A percentile compares a stretch with the other conserved stretches of the same genome.
phyloP scores from a whole-genome alignment of 1,140 invertebrate species.

The Augochlora pura region DNA sequence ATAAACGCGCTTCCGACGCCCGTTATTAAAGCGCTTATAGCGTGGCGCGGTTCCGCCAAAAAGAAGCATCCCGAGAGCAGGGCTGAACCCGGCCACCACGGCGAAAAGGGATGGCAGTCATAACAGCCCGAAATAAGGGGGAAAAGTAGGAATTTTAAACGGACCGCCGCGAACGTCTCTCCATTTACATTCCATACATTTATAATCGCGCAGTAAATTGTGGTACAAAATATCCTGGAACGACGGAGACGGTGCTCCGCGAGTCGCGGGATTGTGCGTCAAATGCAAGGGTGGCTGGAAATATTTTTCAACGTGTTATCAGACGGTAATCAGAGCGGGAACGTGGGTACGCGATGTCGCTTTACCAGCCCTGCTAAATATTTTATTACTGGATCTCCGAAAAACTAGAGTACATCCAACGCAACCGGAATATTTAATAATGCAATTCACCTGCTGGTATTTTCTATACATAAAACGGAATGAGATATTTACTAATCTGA shows the following conservation, averaged over 20 bases:
- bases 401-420: too few species aligned
- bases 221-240: conserved; percentile 23
- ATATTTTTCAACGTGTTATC: neutral
- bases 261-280: neutral
- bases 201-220: conserved; percentile 41
- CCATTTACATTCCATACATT: conserved; percentile 50
- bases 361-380: neutral
- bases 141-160: conserved; percentile 29
- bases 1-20: conserved; percentile 35
- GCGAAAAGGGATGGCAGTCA: neutral
- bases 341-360: neutral
- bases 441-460: too few species aligned
- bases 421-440: too few species aligned
- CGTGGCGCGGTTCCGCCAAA: conserved; percentile 28
- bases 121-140: conserved; percentile 8
- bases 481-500: too few species aligned
- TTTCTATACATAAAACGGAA: too few species aligned
- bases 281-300: neutral
- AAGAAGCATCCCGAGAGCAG: conserved; percentile 37
- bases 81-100: too few species aligned
- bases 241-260: neutral
- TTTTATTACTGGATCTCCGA: neutral
- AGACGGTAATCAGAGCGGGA: neutral
- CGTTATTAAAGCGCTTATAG: conserved; percentile 61
- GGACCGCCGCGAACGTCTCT: conserved; percentile 15